phyloP scores from a whole-genome alignment of 2,888 invertebrate genomes.

The Callinectes sapidus region DNA sequence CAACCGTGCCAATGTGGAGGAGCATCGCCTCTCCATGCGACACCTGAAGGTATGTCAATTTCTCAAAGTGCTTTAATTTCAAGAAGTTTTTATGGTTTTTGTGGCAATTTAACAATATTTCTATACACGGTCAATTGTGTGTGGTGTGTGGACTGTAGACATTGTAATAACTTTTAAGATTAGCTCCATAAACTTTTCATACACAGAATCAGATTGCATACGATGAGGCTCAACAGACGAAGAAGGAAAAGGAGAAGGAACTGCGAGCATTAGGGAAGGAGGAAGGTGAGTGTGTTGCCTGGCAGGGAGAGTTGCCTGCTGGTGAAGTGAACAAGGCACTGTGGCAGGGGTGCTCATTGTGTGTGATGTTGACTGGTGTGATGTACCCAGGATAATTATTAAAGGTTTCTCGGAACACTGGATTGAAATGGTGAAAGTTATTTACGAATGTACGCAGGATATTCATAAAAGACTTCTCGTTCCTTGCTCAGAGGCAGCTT shows the following conservation, averaged over 20 bases:
- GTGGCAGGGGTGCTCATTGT: too few relatives aligned
- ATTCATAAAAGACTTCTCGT: not conserved
- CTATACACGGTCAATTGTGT: not conserved
- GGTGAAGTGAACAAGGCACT: not conserved
- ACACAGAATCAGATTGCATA: slow-evolving; percentile 38
- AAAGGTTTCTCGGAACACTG: too few relatives aligned
- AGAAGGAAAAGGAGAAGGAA: slow-evolving; percentile 27
- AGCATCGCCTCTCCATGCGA: slow-evolving; percentile 53
- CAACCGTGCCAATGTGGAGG: slow-evolving; percentile 47
- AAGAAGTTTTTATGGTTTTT: not conserved
- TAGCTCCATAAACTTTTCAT: not conserved
- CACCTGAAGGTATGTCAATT: slow-evolving; percentile 47
- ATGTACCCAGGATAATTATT: too few relatives aligned
- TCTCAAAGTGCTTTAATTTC: too few relatives aligned
- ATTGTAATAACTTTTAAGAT: not conserved
- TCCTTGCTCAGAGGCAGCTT: not conserved
- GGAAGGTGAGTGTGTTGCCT: not conserved
- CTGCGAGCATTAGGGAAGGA: not conserved
- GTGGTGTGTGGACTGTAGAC: not conserved
- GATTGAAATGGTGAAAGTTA: too few relatives aligned
- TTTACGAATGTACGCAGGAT: not conserved
- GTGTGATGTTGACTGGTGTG: not conserved
- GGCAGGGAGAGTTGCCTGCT: not conserved
- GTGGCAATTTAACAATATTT: too few relatives aligned
- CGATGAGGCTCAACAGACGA: slow-evolving; percentile 14